Evolutionary conservation across 2,113 vertebrate species (phyloP).

Genomic region (human (Homo sapiens)): GRCh38 chr2:19029001-19029500

Average conservation of each 20-base stretch:
- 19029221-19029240: conserved; percentile 77
- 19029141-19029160: conserved; percentile 78
- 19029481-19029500: neutral
- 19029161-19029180: conserved; percentile 81
- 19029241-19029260: conserved; percentile 79
- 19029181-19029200: conserved; percentile 76
- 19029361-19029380: conserved; percentile 62
- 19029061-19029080: conserved; percentile 77
- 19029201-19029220: conserved; percentile 78
- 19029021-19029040: neutral
- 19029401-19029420: neutral
- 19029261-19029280: conserved; percentile 74
- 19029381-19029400: neutral
- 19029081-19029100: conserved; percentile 75
- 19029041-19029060: conserved; percentile 78
- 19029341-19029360: conserved; percentile 25
- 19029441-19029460: neutral
- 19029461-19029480: neutral
- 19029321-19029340: neutral
- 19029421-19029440: neutral
- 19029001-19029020: neutral
- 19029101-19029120: conserved; percentile 80
- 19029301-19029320: conserved; percentile 57
- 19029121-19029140: conserved; percentile 71
- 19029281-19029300: conserved; percentile 53